Evolutionary conservation across 1,140 invertebrate genomes (phyloP), one percentile per base, ranked within the genome.

Genomic region (Hydropsyche tenuis): DNA sequence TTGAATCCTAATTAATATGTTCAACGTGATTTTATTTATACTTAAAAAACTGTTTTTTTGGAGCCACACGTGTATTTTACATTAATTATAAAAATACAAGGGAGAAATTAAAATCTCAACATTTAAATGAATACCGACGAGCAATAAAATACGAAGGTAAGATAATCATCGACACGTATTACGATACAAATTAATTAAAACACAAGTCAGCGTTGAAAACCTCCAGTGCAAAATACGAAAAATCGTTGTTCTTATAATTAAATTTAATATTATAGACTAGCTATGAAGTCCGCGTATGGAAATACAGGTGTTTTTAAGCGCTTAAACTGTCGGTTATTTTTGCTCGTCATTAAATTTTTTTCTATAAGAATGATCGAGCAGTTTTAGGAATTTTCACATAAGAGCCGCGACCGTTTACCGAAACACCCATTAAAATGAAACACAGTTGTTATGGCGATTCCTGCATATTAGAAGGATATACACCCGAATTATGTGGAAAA

Each of bases 271-370:
- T 27, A 27, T 63, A 27, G n/a, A 63, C 11, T 14, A 12, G 1
- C n/a, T 11, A 63, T 63, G 60, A 30, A 63, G 20, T 27, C 23
- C 23, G 5, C 16, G 60, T 37, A 30, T 63, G 27, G 23, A 48
- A 23, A 51, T 69, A 69, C 66, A 69, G 66, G 66, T 69, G 66
- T 69, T 69, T 69, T 69, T 45, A 69, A 30, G 22, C 66, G 37
- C 37, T 69, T 69, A 30, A 53, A 69, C 66, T 69, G 66, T 69
- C 66, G 51, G 27, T 18, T 18, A 69, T 51, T 69, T 69, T 51
- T 22, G 37, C 45, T 51, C 16, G 66, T 69, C 66, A 69, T 48
- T 16, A 18, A n/a, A 23, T 51, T 48, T 69, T 27, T 69, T 69
- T 70, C 30, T 1, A 20, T 65, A 65, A 25, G 23, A 25, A 70